Conservation (phyloP, 2,888 invertebrate genomes). For the Watsonalla binaria region DNA sequence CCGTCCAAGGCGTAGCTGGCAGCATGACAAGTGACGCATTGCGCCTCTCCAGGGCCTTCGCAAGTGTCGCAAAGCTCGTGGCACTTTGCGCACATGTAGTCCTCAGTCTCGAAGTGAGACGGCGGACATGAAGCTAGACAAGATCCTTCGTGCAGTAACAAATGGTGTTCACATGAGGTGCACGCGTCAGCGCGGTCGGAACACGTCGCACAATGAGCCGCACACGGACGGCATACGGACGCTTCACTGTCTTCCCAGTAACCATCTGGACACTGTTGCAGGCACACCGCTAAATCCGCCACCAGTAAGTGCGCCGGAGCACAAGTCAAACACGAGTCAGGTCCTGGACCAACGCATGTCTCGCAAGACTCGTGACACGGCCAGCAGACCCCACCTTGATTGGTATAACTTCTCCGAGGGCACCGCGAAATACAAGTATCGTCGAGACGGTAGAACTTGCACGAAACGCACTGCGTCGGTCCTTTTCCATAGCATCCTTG, state of each 20-base stretch:
- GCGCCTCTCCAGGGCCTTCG: conserved; percentile 85
- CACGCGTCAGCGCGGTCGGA: conserved; percentile 90
- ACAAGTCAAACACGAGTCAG: conserved; percentile 91
- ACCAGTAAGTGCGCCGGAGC: conserved; percentile 90
- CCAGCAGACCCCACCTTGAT: conserved; percentile 89
- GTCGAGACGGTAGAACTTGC: conserved; percentile 88
- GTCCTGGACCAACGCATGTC: conserved; percentile 92
- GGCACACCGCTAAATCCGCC: conserved; percentile 90
- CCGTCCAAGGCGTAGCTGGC: conserved; percentile 85
- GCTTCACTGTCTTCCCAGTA: conserved; percentile 89
- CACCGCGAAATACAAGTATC: conserved; percentile 91
- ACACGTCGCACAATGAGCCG: conserved; percentile 91
- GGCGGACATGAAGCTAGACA: conserved; percentile 91
- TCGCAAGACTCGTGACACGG: conserved; percentile 94
- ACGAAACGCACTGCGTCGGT: conserved; percentile 90
- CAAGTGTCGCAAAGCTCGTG: conserved; percentile 90
- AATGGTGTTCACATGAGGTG: conserved; percentile 92
- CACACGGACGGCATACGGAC: conserved; percentile 90
- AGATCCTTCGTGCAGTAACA: conserved; percentile 88
- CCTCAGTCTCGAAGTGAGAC: conserved; percentile 90
- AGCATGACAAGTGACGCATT: conserved; percentile 89
- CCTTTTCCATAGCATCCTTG: conserved; percentile 93
- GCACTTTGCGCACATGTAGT: conserved; percentile 90
- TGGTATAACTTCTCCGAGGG: conserved; percentile 90
- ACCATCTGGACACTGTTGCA: conserved; percentile 93